Evolutionary conservation across 2,888 invertebrate species (phyloP).

Genomic region (Patella ulyssiponensis): DNA sequence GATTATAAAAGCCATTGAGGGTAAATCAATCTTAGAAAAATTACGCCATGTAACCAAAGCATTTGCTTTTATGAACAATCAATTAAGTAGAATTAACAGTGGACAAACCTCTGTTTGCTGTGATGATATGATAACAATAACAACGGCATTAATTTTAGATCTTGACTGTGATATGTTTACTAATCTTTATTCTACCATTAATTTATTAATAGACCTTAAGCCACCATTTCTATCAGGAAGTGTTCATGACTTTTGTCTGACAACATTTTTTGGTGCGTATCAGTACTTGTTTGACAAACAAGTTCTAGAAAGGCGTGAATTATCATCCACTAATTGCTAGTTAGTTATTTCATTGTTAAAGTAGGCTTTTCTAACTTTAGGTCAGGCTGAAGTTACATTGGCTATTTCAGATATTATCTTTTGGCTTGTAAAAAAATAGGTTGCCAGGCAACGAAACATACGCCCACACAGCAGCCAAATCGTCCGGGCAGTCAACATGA

Average conservation of each 20-base stretch:
- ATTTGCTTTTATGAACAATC: slow-evolving; percentile 19
- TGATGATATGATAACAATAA: slow-evolving; percentile 55
- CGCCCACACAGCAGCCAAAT: too few relatives aligned
- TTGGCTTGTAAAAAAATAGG: too few relatives aligned
- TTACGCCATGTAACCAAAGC: slow-evolving; percentile 23
- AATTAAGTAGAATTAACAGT: slow-evolving; percentile 14
- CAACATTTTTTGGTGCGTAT: slow-evolving; percentile 60
- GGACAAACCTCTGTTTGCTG: slow-evolving; percentile 41
- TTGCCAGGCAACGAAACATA: too few relatives aligned
- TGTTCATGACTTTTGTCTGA: slow-evolving; percentile 61
- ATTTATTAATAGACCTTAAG: slow-evolving; percentile 56
- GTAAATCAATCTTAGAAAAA: slow-evolving; percentile 27
- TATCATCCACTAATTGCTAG: neutral
- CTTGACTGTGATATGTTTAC: slow-evolving; percentile 41
- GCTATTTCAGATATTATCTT: too few relatives aligned
- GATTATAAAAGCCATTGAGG: slow-evolving; percentile 11
- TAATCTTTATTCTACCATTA: slow-evolving; percentile 54
- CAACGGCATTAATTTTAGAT: slow-evolving; percentile 55
- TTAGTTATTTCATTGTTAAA: too few relatives aligned
- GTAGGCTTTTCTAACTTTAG: too few relatives aligned
- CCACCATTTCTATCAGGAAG: slow-evolving; percentile 59
- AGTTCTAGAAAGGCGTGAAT: slow-evolving; percentile 31
- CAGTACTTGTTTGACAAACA: slow-evolving; percentile 59
- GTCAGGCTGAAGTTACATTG: too few relatives aligned
- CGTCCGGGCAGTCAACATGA: too few relatives aligned